Evolutionary conservation across 2,113 vertebrate species (phyloP), one percentile per base, ranked within the genome.

Genomic region (Semnopithecus entellus): DNA sequence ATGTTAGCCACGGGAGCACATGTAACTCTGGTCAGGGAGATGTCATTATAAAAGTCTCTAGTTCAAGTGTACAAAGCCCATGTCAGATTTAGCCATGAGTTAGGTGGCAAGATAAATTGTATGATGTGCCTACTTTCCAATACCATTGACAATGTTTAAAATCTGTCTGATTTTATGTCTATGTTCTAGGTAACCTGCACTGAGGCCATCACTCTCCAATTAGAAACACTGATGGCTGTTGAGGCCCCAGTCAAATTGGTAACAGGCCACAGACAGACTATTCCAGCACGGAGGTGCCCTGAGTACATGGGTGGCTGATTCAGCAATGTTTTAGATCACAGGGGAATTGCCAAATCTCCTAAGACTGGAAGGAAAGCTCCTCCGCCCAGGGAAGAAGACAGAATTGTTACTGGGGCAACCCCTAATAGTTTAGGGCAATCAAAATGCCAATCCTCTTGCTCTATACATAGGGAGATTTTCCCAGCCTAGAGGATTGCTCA

Each of bases 401-500:
- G 1, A 78, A 14, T n/a, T 83, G n/a, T 64, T 76, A 43, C 59
- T 81, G 55, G 40, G 40, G 27, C 52, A 97, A 38, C 6, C 3
- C 83, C 87, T 59, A 27, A 79, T 40, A 61, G 32, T 22, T 91
- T 59, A 59, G 6, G n/a, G 48, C 91, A 55, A 43, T 70, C 25
- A 70, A 87, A 64, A 95, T 78, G n/a, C 38, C 25, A 88, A 22
- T 43, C 64, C 10, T 70, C 48, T 73, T 75, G 1, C 43, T 95
- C 48, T 88, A 0, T 25, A 43, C 55, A 10, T 43, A 2, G 14
- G 50, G 35, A 61, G 5, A 66, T 23, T 48, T 22, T 38, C 20
- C 25, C 52, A 83, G n/a, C 88, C 78, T 59, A 23, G 4, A 90
- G 38, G 91, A 88, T 95, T 96, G 73, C 66, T 98, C 93, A 97